Conservation (phyloP, 2,888 invertebrate genomes). For the Melanotus villosus region DNA sequence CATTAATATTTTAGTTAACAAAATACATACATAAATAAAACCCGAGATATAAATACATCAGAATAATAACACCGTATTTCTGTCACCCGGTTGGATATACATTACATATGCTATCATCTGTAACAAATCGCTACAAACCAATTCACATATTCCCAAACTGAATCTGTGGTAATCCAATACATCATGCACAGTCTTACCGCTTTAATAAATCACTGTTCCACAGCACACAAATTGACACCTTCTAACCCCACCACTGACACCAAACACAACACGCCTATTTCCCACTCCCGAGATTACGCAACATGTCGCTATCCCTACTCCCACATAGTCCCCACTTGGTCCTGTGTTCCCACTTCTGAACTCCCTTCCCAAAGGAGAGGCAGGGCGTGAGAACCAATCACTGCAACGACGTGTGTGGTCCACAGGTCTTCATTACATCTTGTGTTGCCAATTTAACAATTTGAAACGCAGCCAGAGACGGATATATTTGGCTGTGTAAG, state of each 20-base stretch:
- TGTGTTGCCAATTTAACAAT: conserved; percentile 67
- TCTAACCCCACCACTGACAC: conserved; percentile 43
- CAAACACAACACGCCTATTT: conserved; percentile 36
- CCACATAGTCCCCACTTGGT: conserved; percentile 33
- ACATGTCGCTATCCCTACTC: conserved; percentile 45
- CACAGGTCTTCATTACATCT: conserved; percentile 68
- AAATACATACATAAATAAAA: neutral
- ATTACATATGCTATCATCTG: conserved; percentile 38
- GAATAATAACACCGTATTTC: conserved; percentile 32
- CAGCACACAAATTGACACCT: conserved; percentile 53
- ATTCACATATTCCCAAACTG: conserved; percentile 41
- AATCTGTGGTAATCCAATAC: conserved; percentile 43
- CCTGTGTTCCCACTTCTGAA: conserved; percentile 22
- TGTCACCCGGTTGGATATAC: conserved; percentile 25
- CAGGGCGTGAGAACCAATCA: conserved; percentile 65
- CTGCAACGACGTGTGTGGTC: conserved; percentile 69
- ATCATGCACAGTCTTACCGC: conserved; percentile 41
- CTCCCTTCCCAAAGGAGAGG: conserved; percentile 52
- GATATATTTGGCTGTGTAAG: conserved; percentile 22
- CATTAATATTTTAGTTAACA: neutral
- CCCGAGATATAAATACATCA: conserved; percentile 4
- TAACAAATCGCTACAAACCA: conserved; percentile 46
- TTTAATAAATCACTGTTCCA: conserved; percentile 54
- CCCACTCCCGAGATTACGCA: conserved; percentile 42
- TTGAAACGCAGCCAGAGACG: conserved; percentile 61